Evolutionary conservation across 1,140 invertebrate genomes (phyloP), one percentile per base, ranked within the genome.

Genomic region (Listronotus oregonensis): DNA sequence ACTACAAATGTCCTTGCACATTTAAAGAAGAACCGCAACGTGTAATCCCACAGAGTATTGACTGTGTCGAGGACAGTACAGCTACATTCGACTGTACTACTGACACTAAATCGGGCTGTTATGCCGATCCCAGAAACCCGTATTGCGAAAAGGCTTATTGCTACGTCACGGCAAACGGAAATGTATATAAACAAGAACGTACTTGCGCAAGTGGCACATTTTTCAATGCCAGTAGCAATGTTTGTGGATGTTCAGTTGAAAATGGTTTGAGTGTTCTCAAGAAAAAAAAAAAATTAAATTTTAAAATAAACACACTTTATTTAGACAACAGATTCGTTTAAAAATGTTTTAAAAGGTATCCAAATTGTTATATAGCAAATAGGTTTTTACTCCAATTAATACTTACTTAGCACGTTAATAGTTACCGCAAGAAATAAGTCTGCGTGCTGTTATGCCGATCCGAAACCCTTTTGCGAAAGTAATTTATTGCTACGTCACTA

Each of bases 201-300:
- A 8, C 5, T 12, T 55, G 52, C 18, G 18, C 52, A 12, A 11
- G 7, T 2, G 52, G 52, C 3, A 55, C 31, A 32, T 55, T 14
- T 39, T 55, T 55, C n/a, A 42, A 55, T 55, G n/a, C 14, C 9
- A 42, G 34, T 39, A 18, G n/a, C 6, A 21, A n/a, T 18, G 52
- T n/a, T 55, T 39, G 52, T 21, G 34, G 34, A 18, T 55, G 52
- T 55, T 55, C 52, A 12, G 39, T 52, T 14, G 50, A 4, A n/a
- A n/a, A n/a, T n/a, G n/a, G n/a, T n/a, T n/a, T n/a, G n/a, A n/a
- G n/a, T n/a, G n/a, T n/a, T n/a, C n/a, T n/a, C n/a, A n/a, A n/a
- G n/a, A n/a, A n/a, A n/a, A n/a, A n/a, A n/a, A n/a, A n/a, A n/a
- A n/a, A n/a, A n/a, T n/a, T n/a, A n/a, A n/a, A n/a, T n/a, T n/a